A percentile compares a stretch with the other conserved stretches of the same genome.
Conservation (phyloP, 2,797 vertebrate genomes). For the Coilia nasus region DNA sequence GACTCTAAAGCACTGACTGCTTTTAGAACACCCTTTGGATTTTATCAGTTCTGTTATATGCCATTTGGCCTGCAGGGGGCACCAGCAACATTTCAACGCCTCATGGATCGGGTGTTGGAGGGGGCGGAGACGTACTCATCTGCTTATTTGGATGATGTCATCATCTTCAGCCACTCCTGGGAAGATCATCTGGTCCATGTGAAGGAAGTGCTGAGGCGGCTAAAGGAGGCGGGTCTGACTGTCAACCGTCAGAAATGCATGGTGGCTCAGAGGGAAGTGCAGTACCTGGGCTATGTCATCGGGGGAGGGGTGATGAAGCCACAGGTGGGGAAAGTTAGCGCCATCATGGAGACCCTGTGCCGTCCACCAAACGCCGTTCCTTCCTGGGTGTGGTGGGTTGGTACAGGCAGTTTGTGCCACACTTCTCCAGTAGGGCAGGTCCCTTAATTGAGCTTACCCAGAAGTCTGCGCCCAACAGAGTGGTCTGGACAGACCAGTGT, state of each 20-base stretch:
- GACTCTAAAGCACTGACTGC: not conserved
- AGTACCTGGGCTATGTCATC: not conserved
- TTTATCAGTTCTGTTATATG: not conserved
- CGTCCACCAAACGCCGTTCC: too few relatives aligned
- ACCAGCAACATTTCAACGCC: too few relatives aligned
- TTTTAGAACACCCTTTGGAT: not conserved
- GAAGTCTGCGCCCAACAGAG: too few relatives aligned
- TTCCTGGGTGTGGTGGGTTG: too few relatives aligned
- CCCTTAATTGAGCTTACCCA: not conserved
- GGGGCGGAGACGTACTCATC: not conserved
- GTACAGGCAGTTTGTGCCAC: too few relatives aligned
- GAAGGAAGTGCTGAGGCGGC: too few relatives aligned
- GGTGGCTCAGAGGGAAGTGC: not conserved
- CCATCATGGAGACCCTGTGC: too few relatives aligned
- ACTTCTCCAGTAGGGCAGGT: too few relatives aligned
- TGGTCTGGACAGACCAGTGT: not conserved
- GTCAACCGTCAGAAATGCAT: not conserved
- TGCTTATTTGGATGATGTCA: not conserved
- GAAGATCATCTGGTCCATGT: too few relatives aligned
- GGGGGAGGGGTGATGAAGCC: too few relatives aligned
- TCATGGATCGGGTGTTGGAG: not conserved
- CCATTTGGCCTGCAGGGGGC: not conserved
- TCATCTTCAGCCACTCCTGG: not conserved
- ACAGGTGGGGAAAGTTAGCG: too few relatives aligned
- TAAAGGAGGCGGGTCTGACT: not conserved